Conservation (phyloP, 2,113 vertebrate genomes). For the Myrmecobius fasciatus region DNA sequence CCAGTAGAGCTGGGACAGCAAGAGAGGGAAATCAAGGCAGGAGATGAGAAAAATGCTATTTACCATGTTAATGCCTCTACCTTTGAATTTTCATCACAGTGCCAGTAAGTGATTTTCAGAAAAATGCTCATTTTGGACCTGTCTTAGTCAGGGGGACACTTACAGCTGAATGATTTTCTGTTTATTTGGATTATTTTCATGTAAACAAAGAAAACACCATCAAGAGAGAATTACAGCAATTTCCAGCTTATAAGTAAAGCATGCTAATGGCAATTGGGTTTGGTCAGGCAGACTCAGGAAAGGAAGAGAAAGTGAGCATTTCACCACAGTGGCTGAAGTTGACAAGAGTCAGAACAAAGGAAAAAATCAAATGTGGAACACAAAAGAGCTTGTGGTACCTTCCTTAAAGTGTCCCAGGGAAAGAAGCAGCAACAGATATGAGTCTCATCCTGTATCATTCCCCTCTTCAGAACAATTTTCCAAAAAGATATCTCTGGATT, state of each 20-base stretch:
- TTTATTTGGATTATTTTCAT: constrained; percentile 3
- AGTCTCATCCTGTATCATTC: neutral
- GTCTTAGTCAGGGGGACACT: neutral
- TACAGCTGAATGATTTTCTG: neutral
- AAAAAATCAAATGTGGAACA: neutral
- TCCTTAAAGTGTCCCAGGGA: neutral
- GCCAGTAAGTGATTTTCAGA: neutral
- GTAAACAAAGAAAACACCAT: constrained; percentile 1
- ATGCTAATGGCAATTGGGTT: neutral
- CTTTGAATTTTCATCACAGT: neutral
- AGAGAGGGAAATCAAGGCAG: neutral
- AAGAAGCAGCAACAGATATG: neutral
- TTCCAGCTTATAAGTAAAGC: neutral
- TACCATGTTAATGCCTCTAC: neutral
- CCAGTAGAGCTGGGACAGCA: neutral
- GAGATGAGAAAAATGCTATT: neutral
- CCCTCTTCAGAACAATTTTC: neutral
- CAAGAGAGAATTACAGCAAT: neutral
- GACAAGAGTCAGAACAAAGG: constrained; percentile 16
- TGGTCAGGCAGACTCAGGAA: neutral
- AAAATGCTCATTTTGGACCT: neutral
- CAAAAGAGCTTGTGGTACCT: neutral
- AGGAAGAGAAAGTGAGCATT: neutral
- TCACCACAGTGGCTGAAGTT: neutral
- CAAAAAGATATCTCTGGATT: neutral